Conservation (phyloP, 2,113 vertebrate genomes). For the Mastomys natalensis region DNA sequence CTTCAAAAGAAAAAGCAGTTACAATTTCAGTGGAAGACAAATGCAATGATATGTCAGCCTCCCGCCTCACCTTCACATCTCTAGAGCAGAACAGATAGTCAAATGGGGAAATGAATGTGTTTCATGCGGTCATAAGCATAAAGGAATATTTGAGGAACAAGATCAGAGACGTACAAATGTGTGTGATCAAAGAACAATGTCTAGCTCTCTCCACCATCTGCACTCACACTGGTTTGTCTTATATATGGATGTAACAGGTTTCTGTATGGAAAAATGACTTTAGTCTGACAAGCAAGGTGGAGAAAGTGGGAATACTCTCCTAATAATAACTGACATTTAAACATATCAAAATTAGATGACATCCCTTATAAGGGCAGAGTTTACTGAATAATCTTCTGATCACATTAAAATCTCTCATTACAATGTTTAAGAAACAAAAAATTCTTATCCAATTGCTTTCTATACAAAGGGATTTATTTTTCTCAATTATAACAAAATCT, state of each 20-base stretch:
- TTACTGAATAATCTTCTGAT: neutral
- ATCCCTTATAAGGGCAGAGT: slow-evolving; percentile 21
- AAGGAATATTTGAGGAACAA: slow-evolving; percentile 19
- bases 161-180: neutral
- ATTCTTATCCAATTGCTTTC: neutral
- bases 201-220: neutral
- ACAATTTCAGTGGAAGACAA: slow-evolving; percentile 55
- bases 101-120: slow-evolving; percentile 16
- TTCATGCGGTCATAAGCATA: slow-evolving; percentile 5
- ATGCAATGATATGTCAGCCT: slow-evolving; percentile 24
- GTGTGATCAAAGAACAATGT: slow-evolving; percentile 17
- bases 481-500: slow-evolving; percentile 21
- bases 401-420: slow-evolving; percentile 26
- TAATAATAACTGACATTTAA: slow-evolving; percentile 27
- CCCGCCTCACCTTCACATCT: neutral
- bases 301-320: neutral
- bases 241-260: neutral
- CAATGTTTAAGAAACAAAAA: neutral
- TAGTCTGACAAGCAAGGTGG: neutral
- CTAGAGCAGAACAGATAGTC: neutral
- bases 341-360: neutral
- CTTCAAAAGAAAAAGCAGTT: slow-evolving; percentile 54
- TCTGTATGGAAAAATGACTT: neutral
- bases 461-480: neutral
- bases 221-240: neutral